Conservation (phyloP, 2,888 invertebrate genomes). For the Leuctra nigra region DNA sequence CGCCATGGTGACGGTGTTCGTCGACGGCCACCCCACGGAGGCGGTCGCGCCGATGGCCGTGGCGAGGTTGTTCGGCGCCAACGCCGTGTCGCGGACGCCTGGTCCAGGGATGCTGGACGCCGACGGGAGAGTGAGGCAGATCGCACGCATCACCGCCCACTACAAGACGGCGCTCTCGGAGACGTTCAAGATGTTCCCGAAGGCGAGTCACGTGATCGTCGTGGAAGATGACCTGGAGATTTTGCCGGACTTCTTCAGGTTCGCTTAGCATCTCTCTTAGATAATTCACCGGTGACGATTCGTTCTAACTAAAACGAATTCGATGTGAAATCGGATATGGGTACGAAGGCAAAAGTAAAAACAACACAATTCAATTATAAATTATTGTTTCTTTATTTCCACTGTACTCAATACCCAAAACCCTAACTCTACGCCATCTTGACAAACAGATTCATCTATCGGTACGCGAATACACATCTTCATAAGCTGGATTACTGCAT, state of each 20-base stretch:
- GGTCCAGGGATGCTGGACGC: constrained; percentile 38
- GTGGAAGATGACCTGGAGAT: constrained; percentile 52
- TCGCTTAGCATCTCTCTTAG: no score
- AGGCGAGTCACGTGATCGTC: constrained; percentile 48
- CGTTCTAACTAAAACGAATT: no score
- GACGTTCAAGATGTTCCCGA: constrained; percentile 48
- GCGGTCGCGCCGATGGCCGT: constrained; percentile 43
- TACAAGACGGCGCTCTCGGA: constrained; percentile 51
- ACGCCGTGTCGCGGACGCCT: constrained; percentile 48
- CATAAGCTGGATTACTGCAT: no score
- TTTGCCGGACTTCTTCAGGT: constrained; percentile 51
- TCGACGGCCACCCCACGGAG: constrained; percentile 53
- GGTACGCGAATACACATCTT: no score
- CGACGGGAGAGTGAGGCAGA: constrained; percentile 34
- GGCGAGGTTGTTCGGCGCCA: constrained; percentile 46
- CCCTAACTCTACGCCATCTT: no score
- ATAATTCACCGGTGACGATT: no score
- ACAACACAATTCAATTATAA: no score
- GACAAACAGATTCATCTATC: no score
- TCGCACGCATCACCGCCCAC: constrained; percentile 51
- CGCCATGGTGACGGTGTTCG: constrained; percentile 49
- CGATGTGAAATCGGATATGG: no score
- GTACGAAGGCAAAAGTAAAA: no score
- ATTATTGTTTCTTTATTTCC: no score
- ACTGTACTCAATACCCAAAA: no score